phyloP scores from a whole-genome alignment of 2,113 vertebrate species.

The Sturnus vulgaris region DNA sequence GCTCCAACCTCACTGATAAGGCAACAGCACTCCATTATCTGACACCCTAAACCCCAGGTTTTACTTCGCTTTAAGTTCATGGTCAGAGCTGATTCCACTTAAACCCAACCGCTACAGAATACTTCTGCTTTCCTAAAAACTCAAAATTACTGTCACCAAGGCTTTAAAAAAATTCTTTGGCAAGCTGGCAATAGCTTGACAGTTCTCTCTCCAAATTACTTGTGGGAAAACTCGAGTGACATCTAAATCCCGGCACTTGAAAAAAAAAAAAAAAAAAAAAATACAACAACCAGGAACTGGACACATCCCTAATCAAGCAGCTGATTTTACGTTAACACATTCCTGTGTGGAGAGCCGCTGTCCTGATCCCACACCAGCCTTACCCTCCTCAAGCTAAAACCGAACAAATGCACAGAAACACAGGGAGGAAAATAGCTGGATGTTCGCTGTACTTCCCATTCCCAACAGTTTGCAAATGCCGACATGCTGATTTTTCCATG shows the following conservation, averaged over 20 bases:
- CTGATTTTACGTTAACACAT: neutral
- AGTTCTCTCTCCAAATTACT: neutral
- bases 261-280: too few species aligned
- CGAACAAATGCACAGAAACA: neutral
- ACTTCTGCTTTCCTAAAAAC: neutral
- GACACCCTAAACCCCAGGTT: neutral
- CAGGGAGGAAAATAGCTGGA: neutral
- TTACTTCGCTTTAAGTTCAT: neutral
- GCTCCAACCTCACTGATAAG: neutral
- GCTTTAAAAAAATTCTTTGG: neutral
- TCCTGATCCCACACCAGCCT: neutral
- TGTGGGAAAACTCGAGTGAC: neutral
- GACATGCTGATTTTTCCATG: neutral
- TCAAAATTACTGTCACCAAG: neutral
- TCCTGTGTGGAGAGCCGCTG: neutral
- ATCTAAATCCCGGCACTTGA: neutral
- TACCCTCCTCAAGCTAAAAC: neutral
- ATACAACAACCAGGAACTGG: neutral
- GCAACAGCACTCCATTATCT: neutral
- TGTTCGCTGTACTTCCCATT: rapidly evolving
- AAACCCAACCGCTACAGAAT: neutral
- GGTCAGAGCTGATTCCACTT: neutral
- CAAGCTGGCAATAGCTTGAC: neutral
- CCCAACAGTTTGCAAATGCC: neutral
- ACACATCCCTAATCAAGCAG: neutral